Conservation (phyloP, 1,140 invertebrate genomes). For the Rhyacophila brunnea region DNA sequence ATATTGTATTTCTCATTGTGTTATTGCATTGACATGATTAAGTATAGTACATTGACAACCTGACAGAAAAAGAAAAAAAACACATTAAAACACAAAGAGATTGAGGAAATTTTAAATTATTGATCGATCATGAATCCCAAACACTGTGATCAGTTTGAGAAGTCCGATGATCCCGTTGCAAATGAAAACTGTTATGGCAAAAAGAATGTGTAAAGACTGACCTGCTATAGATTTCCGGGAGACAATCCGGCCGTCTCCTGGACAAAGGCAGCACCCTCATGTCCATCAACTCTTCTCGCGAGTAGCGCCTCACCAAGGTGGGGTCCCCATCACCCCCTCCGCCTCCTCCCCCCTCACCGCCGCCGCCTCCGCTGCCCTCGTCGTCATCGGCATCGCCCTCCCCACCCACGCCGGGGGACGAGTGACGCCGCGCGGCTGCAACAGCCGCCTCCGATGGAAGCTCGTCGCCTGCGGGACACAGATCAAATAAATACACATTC, state of each 20-base stretch:
- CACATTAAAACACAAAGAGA: too few relatives aligned
- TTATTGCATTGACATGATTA: too few relatives aligned
- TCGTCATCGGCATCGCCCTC: constrained; percentile 34
- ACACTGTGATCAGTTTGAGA: too few relatives aligned
- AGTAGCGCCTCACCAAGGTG: constrained; percentile 46
- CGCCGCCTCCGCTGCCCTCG: constrained; percentile 35
- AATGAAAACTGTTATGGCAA: too few relatives aligned
- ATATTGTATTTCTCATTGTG: too few relatives aligned
- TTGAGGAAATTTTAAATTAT: too few relatives aligned
- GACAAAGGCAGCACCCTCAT: constrained; percentile 59
- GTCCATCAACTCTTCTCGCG: constrained; percentile 61
- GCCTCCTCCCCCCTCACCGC: constrained; percentile 29
- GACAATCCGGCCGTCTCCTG: constrained; percentile 57
- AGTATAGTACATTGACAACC: too few relatives aligned
- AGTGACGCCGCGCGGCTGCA: constrained; percentile 28
- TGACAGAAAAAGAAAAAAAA: too few relatives aligned
- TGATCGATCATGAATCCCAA: too few relatives aligned
- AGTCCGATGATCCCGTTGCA: too few relatives aligned
- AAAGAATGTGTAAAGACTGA: too few relatives aligned
- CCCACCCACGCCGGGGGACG: constrained; percentile 31
- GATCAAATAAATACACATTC: not conserved
- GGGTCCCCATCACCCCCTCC: constrained; percentile 36
- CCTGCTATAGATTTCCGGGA: constrained; percentile 60
- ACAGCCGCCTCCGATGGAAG: constrained; percentile 33
- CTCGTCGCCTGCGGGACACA: constrained; percentile 41